These are phyloP conservation scores for Tenthredo scrophulariae DNA, from an alignment of 2,888 invertebrate species.

Conservation along the genomic window DNA sequence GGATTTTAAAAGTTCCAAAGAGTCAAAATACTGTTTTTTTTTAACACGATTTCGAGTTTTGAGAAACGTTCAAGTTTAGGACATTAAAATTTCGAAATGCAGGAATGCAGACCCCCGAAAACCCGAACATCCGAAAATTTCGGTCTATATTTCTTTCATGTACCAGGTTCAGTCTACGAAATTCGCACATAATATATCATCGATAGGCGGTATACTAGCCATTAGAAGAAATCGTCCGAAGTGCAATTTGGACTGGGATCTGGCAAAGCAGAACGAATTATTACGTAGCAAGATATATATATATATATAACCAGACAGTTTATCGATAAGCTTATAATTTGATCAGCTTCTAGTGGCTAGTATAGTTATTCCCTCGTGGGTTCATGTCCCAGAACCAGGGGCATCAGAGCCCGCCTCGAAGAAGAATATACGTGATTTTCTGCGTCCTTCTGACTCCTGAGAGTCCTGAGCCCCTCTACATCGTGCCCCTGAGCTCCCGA, in stretches of 20 bases:
- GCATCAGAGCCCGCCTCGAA: no score
- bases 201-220: background rate
- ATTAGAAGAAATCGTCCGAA: background rate
- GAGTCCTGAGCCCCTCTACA: constrained; percentile 15
- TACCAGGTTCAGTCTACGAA: background rate
- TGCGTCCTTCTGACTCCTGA: background rate
- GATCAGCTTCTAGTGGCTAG: constrained; percentile 37
- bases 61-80: no score
- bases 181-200: background rate
- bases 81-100: no score
- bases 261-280: constrained; percentile 5
- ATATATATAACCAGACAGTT: constrained; percentile 13
- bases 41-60: no score
- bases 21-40: no score
- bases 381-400: background rate
- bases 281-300: background rate
- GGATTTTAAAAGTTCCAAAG: no score
- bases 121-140: no score
- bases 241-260: background rate
- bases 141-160: no score
- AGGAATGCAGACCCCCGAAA: no score
- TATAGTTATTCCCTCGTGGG: background rate
- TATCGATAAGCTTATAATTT: constrained; percentile 38
- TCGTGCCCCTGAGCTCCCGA: constrained; percentile 6
- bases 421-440: constrained; percentile 1